Percentiles rank a stretch among this genome's conserved stretches.
Conservation (phyloP, 2,888 invertebrate genomes). For the Philereme vetulata region DNA sequence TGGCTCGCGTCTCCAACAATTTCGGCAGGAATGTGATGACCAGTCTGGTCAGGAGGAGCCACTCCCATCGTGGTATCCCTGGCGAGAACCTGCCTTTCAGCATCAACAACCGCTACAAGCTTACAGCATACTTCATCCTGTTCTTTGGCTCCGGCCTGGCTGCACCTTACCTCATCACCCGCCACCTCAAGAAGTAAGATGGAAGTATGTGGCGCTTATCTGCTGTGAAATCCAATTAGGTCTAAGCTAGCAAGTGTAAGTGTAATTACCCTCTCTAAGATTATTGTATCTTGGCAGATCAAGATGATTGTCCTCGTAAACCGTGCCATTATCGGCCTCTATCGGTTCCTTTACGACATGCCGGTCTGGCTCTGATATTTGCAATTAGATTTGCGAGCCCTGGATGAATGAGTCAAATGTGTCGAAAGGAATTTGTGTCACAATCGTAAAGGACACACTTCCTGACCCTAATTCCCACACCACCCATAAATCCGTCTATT, state of each 20-base stretch:
- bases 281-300: slow-evolving; percentile 2
- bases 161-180: slow-evolving; percentile 90
- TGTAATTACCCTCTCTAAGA: too few species aligned
- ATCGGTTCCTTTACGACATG: slow-evolving; percentile 6
- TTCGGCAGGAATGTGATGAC: slow-evolving; percentile 75
- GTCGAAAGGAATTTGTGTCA: slow-evolving; percentile 49
- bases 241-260: too few species aligned
- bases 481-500: slow-evolving; percentile 69
- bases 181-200: slow-evolving; percentile 90
- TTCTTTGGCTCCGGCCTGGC: slow-evolving; percentile 91
- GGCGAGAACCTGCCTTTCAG: slow-evolving; percentile 92
- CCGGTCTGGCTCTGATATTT: slow-evolving; percentile 1
- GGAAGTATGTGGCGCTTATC: too few species aligned
- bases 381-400: slow-evolving; percentile 15
- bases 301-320: slow-evolving; percentile 6
- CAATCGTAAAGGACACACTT: slow-evolving; percentile 64
- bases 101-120: slow-evolving; percentile 88
- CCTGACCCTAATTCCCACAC: slow-evolving; percentile 64
- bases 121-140: slow-evolving; percentile 88
- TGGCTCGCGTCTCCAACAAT: slow-evolving; percentile 69
- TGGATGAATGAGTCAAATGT: slow-evolving; percentile 37
- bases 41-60: slow-evolving; percentile 66
- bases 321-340: background rate
- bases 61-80: slow-evolving; percentile 73
- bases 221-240: too few species aligned